Percentiles rank a stretch among this genome's conserved stretches.
These are phyloP conservation scores for Dynastes maya DNA, from an alignment of 2,888 invertebrate species.

Conservation along the genomic window DNA sequence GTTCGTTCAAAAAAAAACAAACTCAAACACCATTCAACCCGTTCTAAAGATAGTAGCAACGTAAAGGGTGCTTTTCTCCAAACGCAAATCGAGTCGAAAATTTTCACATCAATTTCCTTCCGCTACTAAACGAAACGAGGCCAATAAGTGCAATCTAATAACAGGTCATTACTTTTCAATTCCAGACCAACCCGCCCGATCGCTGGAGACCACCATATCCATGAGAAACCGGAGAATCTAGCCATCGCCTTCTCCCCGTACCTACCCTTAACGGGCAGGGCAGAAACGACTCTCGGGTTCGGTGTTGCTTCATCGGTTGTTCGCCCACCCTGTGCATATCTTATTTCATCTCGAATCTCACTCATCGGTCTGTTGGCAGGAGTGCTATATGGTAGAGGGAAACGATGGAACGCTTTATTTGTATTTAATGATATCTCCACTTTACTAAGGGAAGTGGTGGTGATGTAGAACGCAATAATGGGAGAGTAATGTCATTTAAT, in stretches of 20 bases:
- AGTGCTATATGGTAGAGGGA: too few relatives aligned
- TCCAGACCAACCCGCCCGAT: conserved; percentile 11
- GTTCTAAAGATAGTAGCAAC: too few relatives aligned
- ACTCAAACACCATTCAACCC: too few relatives aligned
- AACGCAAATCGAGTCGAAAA: background rate
- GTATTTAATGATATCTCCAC: background rate
- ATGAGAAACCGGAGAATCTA: background rate
- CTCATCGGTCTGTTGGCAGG: background rate
- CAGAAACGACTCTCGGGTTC: too few relatives aligned
- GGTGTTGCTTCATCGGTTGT: too few relatives aligned
- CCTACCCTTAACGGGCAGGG: too few relatives aligned
- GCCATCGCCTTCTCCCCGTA: background rate
- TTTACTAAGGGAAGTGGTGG: background rate
- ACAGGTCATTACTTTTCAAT: conserved; percentile 42
- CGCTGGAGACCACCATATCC: background rate
- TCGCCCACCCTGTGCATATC: background rate
- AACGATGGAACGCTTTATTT: background rate
- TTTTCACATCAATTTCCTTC: conserved; percentile 33
- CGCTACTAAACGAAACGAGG: background rate
- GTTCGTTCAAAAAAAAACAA: too few relatives aligned
- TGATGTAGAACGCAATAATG: background rate
- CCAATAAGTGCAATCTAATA: conserved; percentile 39
- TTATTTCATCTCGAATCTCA: background rate
- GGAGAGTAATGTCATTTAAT: background rate
- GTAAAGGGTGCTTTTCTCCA: too few relatives aligned